Evolutionary conservation across 2,797 vertebrate species (phyloP).

Genomic region (Tinamus major): DNA sequence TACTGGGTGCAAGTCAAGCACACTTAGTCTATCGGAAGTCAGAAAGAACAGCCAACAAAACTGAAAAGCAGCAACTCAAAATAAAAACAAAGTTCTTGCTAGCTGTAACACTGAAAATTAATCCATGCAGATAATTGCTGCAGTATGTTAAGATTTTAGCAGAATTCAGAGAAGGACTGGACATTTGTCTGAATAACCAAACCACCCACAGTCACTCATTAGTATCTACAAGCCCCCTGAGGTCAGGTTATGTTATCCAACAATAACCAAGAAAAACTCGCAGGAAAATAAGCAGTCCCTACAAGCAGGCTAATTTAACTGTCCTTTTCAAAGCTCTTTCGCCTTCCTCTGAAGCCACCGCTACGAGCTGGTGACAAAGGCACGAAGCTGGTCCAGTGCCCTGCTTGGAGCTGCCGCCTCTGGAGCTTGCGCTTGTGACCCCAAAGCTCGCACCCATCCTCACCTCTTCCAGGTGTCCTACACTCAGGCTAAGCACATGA

Average conservation of each 20-base stretch:
- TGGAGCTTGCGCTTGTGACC: fast-evolving
- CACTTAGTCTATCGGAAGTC: not conserved
- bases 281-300: fast-evolving
- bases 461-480: not conserved
- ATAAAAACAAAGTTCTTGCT: not conserved
- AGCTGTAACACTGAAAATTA: not conserved
- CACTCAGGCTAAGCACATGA: not conserved
- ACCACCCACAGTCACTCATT: not conserved
- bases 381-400: fast-evolving
- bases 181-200: not conserved
- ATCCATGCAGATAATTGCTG: not conserved
- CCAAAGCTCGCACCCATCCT: fast-evolving
- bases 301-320: not conserved
- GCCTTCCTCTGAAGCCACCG: not conserved
- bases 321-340: not conserved
- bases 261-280: not conserved
- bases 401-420: not conserved
- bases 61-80: not conserved
- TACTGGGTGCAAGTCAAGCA: not conserved
- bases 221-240: not conserved
- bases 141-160: not conserved
- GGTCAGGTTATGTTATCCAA: not conserved
- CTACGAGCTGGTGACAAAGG: fast-evolving
- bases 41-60: not conserved
- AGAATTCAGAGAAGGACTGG: not conserved